phyloP scores from a whole-genome alignment of 2,888 invertebrate genomes.

The Pomacea canaliculata region DNA sequence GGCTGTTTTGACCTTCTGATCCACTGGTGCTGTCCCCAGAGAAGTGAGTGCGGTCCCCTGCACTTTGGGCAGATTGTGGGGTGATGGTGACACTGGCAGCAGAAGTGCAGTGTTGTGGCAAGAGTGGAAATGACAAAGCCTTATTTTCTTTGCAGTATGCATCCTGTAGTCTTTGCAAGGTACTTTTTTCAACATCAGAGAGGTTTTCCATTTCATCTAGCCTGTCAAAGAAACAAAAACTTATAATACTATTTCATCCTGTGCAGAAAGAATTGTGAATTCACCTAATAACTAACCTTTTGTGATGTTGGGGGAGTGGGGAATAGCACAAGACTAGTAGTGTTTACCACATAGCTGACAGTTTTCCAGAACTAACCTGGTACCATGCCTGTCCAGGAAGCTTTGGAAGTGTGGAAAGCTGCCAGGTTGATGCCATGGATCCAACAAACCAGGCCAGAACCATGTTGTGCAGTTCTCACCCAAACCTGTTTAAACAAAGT shows the following conservation, averaged over 20 bases:
- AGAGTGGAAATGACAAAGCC: slow-evolving; percentile 33
- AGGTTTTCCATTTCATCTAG: slow-evolving; percentile 46
- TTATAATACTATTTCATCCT: too few species aligned
- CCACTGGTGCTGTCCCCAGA: neutral
- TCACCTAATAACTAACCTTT: too few species aligned
- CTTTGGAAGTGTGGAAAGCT: slow-evolving; percentile 34
- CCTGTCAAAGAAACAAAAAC: slow-evolving; percentile 31
- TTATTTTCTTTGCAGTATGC: slow-evolving; percentile 46
- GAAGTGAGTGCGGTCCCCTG: neutral
- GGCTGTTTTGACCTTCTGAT: neutral
- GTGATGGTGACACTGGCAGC: neutral
- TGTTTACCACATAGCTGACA: too few species aligned
- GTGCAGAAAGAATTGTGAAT: too few species aligned
- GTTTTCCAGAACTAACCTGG: slow-evolving; percentile 40
- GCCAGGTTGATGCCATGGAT: slow-evolving; percentile 47
- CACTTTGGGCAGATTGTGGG: neutral
- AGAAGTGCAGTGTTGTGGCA: slow-evolving; percentile 13
- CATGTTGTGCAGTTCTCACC: neutral
- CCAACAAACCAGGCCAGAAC: slow-evolving; percentile 22
- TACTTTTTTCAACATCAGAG: slow-evolving; percentile 38
- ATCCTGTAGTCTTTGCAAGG: slow-evolving; percentile 44
- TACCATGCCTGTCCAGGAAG: slow-evolving; percentile 47
- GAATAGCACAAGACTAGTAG: too few species aligned
- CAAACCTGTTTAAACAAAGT: too few species aligned
- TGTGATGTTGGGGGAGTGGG: too few species aligned